These are phyloP conservation scores for Pangasius larnaudii DNA, from an alignment of 2,797 vertebrate species.

Conservation along the genomic window DNA sequence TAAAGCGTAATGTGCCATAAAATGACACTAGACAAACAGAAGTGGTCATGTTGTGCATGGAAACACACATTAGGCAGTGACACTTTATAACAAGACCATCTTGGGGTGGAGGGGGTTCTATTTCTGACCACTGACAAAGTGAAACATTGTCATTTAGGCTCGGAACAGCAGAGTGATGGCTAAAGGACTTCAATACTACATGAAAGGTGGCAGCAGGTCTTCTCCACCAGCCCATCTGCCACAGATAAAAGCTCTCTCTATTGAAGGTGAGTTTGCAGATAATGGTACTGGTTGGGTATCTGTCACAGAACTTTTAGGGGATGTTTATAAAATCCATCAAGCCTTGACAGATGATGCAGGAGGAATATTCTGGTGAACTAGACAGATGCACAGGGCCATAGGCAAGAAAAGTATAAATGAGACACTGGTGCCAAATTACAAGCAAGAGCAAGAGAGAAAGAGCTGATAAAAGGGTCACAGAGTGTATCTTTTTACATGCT, in stretches of 20 bases:
- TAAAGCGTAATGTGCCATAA: slow-evolving; percentile 15
- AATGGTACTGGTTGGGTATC: slow-evolving; percentile 48
- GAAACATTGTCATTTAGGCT: slow-evolving; percentile 18
- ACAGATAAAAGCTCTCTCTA: slow-evolving; percentile 48
- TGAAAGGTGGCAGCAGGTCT: slow-evolving; percentile 34
- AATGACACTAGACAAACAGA: slow-evolving; percentile 35
- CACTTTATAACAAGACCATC: slow-evolving; percentile 6
- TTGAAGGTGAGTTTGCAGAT: slow-evolving; percentile 59
- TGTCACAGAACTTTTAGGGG: slow-evolving; percentile 56
- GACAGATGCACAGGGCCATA: slow-evolving; percentile 44
- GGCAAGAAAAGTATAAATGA: slow-evolving; percentile 53
- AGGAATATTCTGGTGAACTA: slow-evolving; percentile 54
- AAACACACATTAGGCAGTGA: slow-evolving; percentile 20
- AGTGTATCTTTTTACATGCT: slow-evolving; percentile 45
- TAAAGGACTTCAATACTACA: slow-evolving; percentile 28
- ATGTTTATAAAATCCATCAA: slow-evolving; percentile 64
- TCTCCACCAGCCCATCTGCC: slow-evolving; percentile 29
- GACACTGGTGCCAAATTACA: slow-evolving; percentile 29
- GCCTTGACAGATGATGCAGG: slow-evolving; percentile 54
- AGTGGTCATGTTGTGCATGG: slow-evolving; percentile 13
- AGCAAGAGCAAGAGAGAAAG: slow-evolving; percentile 16
- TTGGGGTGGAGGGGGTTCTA: not conserved
- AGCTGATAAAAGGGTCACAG: slow-evolving; percentile 23
- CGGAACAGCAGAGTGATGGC: slow-evolving; percentile 18
- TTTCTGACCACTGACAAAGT: slow-evolving; percentile 19